Evolutionary conservation across 2,113 vertebrate species (phyloP).

Genomic region (Penelope pileata): DNA sequence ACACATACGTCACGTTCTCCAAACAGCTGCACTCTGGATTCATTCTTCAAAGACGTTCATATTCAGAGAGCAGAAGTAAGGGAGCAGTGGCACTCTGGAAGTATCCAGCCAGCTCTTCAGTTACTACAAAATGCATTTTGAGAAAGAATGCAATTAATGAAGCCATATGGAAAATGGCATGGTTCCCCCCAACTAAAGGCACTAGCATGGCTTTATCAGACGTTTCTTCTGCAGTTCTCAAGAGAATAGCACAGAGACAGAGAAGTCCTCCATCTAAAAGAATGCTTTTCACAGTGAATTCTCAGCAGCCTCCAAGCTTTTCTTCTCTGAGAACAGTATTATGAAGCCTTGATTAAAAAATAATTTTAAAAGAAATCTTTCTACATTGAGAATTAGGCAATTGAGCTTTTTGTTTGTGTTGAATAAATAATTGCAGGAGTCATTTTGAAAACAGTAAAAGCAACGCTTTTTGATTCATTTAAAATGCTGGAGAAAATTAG

Average conservation of each 20-base stretch:
- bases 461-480: neutral
- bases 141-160: neutral
- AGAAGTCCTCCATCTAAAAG: neutral
- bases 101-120: neutral
- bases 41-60: neutral
- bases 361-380: neutral
- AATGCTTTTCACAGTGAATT: neutral
- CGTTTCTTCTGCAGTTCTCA: neutral
- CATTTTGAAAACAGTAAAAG: neutral
- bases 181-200: rapidly evolving
- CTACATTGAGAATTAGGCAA: neutral
- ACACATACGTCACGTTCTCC: neutral
- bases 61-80: neutral
- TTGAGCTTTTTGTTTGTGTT: neutral
- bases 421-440: neutral
- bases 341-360: neutral
- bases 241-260: neutral
- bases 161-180: neutral
- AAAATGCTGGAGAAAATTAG: neutral
- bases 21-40: neutral
- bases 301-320: neutral
- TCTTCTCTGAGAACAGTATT: neutral
- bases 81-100: neutral
- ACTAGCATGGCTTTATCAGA: neutral
- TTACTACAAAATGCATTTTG: neutral